Conservation (phyloP, 2,797 vertebrate species). For the Coregonus sp. region DNA sequence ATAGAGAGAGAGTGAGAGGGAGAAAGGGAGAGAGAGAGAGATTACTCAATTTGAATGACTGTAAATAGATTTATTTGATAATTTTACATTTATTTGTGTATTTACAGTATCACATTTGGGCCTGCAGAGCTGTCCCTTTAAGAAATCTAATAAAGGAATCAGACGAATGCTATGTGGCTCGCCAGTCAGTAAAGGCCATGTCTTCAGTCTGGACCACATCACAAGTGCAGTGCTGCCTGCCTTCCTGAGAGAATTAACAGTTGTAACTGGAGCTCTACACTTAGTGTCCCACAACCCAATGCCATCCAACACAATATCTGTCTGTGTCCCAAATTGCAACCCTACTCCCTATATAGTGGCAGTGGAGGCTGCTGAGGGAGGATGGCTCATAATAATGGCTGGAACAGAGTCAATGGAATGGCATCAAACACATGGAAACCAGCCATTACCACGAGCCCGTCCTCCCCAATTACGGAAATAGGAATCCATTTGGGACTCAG, state of each 20-base stretch:
- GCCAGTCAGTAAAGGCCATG: not conserved
- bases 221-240: not conserved
- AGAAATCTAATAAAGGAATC: not conserved
- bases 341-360: no score
- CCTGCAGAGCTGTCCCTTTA: not conserved
- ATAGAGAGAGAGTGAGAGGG: not conserved
- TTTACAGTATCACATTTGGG: no score
- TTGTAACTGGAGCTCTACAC: not conserved
- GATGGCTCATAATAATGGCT: no score
- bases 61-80: no score
- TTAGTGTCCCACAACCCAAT: not conserved
- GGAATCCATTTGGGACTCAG: not conserved
- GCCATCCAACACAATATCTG: not conserved
- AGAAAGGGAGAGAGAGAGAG: not conserved
- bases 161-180: not conserved
- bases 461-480: not conserved
- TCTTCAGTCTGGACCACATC: not conserved
- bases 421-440: no score
- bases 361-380: no score
- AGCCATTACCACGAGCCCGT: no score
- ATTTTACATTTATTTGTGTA: no score
- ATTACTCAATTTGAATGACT: not conserved
- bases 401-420: no score
- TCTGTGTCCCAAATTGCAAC: no score
- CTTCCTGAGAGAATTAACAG: not conserved